Conservation (phyloP, 2,797 vertebrate species). For the Mormyrops attenuatus region DNA sequence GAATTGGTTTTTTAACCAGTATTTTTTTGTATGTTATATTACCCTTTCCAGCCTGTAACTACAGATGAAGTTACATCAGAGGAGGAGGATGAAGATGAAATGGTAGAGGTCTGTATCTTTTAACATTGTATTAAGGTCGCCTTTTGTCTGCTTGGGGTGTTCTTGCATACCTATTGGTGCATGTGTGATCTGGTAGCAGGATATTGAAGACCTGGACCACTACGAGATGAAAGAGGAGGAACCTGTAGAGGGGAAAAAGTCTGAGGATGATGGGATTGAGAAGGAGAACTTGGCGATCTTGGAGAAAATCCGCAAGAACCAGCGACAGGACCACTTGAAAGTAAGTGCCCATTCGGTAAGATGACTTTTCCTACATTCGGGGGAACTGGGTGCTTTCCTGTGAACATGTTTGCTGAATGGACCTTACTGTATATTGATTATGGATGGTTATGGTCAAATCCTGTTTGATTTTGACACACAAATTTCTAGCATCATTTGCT, state of each 20-base stretch:
- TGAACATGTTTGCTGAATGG: background rate
- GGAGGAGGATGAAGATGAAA: constrained; percentile 93
- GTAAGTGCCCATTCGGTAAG: constrained; percentile 64
- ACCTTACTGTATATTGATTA: background rate
- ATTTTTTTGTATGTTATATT: background rate
- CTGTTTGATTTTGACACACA: background rate
- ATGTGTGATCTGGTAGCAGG: constrained; percentile 58
- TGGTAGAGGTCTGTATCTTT: constrained; percentile 78
- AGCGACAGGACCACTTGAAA: constrained; percentile 97
- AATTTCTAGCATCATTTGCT: background rate
- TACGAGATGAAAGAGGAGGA: constrained; percentile 99
- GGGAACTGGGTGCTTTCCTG: background rate
- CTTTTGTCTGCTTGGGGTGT: background rate
- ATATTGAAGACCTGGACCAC: constrained; percentile 95
- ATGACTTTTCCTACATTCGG: background rate
- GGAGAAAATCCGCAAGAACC: constrained; percentile 98
- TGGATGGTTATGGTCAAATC: background rate
- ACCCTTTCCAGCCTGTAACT: constrained; percentile 55
- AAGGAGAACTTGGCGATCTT: constrained; percentile 96
- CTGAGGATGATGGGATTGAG: constrained; percentile 96
- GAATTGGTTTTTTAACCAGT: background rate
- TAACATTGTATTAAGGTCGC: background rate
- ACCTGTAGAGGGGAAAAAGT: constrained; percentile 87
- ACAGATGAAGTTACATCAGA: constrained; percentile 92
- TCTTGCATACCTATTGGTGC: background rate